Percentiles rank a stretch among this genome's conserved stretches.
Evolutionary conservation across 2,888 invertebrate genomes (phyloP).

Genomic region (Drosophila ezoana): DNA sequence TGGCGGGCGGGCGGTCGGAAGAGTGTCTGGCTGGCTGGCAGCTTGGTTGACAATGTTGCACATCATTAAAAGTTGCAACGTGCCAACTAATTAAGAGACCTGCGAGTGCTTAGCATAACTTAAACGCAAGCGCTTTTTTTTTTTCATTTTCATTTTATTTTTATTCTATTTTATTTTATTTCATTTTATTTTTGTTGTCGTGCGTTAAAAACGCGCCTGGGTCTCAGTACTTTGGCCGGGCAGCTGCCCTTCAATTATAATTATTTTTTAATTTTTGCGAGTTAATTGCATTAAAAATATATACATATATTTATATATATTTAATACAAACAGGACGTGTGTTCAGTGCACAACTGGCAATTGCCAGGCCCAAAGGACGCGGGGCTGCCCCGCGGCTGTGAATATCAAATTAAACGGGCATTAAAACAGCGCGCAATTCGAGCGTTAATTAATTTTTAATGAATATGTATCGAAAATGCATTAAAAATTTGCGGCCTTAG

Average conservation of each 20-base stretch:
- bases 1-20: conserved; percentile 1
- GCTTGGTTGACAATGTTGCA: conserved; percentile 49
- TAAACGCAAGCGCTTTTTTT: conserved; percentile 4
- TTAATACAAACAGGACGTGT: conserved; percentile 43
- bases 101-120: conserved; percentile 30
- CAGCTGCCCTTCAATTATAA: conserved; percentile 3
- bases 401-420: conserved; percentile 72
- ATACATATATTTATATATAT: conserved; percentile 6
- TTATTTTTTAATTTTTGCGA: conserved; percentile 1
- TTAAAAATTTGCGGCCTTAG: conserved; percentile 48
- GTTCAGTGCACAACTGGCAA: conserved; percentile 21
- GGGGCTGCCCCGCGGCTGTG: conserved; percentile 22
- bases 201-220: neutral
- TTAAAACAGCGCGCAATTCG: conserved; percentile 52
- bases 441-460: conserved; percentile 74
- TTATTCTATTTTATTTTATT: neutral
- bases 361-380: conserved; percentile 11
- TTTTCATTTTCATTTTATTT: neutral
- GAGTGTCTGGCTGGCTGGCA: neutral
- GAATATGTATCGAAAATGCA: conserved; percentile 73
- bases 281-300: conserved; percentile 67
- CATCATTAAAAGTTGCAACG: conserved; percentile 56
- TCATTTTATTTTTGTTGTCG: neutral
- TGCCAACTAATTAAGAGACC: conserved; percentile 63
- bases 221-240: conserved; percentile 2